Conservation (phyloP, 2,888 invertebrate species). For the Cartodere bifasciata region DNA sequence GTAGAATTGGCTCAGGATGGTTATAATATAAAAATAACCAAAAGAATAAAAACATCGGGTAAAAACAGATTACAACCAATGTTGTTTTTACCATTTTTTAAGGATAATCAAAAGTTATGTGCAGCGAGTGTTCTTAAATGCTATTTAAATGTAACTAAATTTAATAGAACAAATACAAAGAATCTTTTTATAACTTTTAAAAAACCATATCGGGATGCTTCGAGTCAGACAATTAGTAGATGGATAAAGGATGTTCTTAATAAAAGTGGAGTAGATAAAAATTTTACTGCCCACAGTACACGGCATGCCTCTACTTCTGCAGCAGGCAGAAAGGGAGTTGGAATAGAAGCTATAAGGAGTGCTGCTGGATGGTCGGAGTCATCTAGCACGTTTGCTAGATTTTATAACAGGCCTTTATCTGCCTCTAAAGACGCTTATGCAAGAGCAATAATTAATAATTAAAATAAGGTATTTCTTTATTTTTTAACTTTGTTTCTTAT, state of each 20-base stretch:
- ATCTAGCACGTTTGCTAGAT: conserved; percentile 14
- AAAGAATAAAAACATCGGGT: conserved; percentile 3
- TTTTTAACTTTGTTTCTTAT: no score
- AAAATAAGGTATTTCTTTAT: no score
- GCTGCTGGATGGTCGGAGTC: conserved; percentile 16
- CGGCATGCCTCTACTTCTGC: conserved; percentile 16
- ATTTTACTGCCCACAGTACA: conserved; percentile 13
- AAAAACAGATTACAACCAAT: not conserved
- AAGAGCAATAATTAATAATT: no score
- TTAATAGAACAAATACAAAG: conserved; percentile 4
- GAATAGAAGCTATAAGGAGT: conserved; percentile 12
- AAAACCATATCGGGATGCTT: conserved; percentile 8
- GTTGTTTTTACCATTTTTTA: not conserved
- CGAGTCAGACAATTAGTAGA: conserved; percentile 6
- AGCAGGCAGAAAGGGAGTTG: conserved; percentile 13
- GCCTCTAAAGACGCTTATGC: not conserved
- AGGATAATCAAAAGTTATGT: not conserved
- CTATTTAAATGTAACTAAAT: conserved; percentile 1
- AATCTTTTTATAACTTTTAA: conserved; percentile 8
- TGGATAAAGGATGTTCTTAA: conserved; percentile 7
- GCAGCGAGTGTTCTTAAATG: not conserved
- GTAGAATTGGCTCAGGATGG: not conserved
- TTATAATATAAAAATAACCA: conserved; percentile 3
- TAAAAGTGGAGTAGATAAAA: conserved; percentile 15
- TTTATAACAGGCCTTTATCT: conserved; percentile 8